phyloP scores from a whole-genome alignment of 2,797 vertebrate genomes.

The Sebastes taczanowskii region DNA sequence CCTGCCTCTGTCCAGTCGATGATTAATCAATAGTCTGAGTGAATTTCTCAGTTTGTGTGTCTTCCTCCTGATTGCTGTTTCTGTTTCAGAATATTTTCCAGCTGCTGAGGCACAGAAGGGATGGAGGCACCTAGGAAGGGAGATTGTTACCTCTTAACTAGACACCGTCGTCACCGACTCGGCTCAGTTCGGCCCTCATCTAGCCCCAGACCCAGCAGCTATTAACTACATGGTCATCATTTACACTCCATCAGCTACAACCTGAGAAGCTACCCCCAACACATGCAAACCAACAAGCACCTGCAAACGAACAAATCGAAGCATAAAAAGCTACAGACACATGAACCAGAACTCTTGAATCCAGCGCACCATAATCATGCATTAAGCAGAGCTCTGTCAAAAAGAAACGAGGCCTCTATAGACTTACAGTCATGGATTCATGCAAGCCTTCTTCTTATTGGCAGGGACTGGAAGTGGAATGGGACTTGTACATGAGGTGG shows the following conservation, averaged over 20 bases:
- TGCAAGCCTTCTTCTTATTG: slow-evolving; percentile 37
- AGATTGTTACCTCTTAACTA: slow-evolving; percentile 77
- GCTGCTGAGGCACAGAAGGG: slow-evolving; percentile 93
- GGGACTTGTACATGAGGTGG: slow-evolving; percentile 14
- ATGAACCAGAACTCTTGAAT: slow-evolving; percentile 46
- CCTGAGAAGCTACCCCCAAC: slow-evolving; percentile 28
- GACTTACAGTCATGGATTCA: slow-evolving; percentile 38
- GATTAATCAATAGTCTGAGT: not conserved
- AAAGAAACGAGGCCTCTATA: slow-evolving; percentile 2
- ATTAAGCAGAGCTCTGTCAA: slow-evolving; percentile 33
- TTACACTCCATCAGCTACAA: slow-evolving; percentile 48
- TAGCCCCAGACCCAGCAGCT: slow-evolving; percentile 30
- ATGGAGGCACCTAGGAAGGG: slow-evolving; percentile 88
- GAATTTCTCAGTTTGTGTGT: slow-evolving; percentile 2
- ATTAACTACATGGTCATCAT: slow-evolving; percentile 42
- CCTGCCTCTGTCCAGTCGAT: slow-evolving; percentile 70
- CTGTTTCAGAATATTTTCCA: slow-evolving; percentile 94
- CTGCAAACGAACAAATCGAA: slow-evolving; percentile 44
- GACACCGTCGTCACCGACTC: slow-evolving; percentile 23
- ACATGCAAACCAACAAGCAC: slow-evolving; percentile 51
- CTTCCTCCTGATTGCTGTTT: slow-evolving; percentile 35
- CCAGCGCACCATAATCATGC: slow-evolving; percentile 44
- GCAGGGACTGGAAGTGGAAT: slow-evolving; percentile 45
- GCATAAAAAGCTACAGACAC: slow-evolving; percentile 38
- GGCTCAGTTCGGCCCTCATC: slow-evolving; percentile 43